These are phyloP conservation scores for Tetranychus urticae DNA, from an alignment of 1,140 invertebrate species.

Conservation along the genomic window DNA sequence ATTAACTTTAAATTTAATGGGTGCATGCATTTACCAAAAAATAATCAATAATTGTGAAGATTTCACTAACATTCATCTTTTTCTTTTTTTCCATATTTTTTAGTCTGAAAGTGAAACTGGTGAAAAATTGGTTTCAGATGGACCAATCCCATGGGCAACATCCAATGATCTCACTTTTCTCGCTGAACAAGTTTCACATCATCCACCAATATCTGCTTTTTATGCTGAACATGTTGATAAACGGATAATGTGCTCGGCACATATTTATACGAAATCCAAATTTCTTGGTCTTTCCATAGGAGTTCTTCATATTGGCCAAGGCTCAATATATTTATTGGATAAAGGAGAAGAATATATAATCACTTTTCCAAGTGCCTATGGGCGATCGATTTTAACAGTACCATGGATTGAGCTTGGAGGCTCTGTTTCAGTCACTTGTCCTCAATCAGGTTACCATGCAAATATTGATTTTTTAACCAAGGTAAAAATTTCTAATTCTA, in stretches of 20 bases:
- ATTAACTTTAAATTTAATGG: too few species aligned
- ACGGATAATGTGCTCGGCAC: constrained; percentile 67
- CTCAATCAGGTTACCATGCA: constrained; percentile 65
- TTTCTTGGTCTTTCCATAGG: constrained; percentile 83
- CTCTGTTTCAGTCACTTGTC: constrained; percentile 56
- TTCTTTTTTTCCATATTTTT: background rate
- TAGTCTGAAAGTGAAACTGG: background rate
- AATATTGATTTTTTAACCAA: constrained; percentile 82
- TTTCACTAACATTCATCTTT: background rate
- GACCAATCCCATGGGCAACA: constrained; percentile 54
- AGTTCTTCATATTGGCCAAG: constrained; percentile 29
- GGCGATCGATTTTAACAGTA: constrained; percentile 73
- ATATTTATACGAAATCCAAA: constrained; percentile 94
- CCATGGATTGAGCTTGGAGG: constrained; percentile 94
- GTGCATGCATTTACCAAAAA: background rate
- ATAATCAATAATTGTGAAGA: background rate
- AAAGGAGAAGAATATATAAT: constrained; percentile 73
- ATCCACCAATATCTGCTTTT: constrained; percentile 95
- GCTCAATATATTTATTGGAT: constrained; percentile 52
- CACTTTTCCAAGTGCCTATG: constrained; percentile 88
- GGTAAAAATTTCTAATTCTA: constrained; percentile 15
- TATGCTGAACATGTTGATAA: constrained; percentile 83
- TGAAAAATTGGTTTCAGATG: constrained; percentile 25
- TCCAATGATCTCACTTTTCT: constrained; percentile 61
- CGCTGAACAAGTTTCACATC: constrained; percentile 96